Evolutionary conservation across 1,140 invertebrate species (phyloP).

Genomic region (Ptiloglossa arizonensis): DNA sequence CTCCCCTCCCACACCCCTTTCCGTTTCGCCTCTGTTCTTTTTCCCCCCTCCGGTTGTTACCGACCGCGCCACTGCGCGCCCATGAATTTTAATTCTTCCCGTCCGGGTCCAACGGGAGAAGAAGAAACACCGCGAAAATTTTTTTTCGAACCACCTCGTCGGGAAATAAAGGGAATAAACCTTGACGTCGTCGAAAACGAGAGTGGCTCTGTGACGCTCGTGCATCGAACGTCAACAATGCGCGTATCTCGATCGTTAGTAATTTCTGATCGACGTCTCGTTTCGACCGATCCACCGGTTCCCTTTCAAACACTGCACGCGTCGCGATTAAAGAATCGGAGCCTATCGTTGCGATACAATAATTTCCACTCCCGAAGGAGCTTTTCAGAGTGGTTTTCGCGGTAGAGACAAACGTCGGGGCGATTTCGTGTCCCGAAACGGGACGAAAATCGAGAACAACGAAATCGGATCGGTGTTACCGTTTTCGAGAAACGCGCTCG

Average conservation of each 20-base stretch:
- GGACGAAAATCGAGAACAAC: too few relatives aligned
- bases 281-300: not conserved
- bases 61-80: slow-evolving; percentile 24
- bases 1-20: too few relatives aligned
- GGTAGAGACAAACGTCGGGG: too few relatives aligned
- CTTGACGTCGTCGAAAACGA: slow-evolving; percentile 23
- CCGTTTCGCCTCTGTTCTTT: not conserved
- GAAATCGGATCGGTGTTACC: too few relatives aligned
- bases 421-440: too few relatives aligned
- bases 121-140: slow-evolving; percentile 35
- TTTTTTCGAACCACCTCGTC: not conserved
- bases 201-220: slow-evolving; percentile 5
- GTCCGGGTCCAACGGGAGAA: slow-evolving; percentile 14
- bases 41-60: slow-evolving; percentile 25
- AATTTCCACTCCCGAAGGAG: too few relatives aligned
- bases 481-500: too few relatives aligned
- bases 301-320: too few relatives aligned
- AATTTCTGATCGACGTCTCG: not conserved
- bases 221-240: not conserved
- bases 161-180: slow-evolving; percentile 8
- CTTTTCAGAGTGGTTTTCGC: too few relatives aligned
- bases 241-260: slow-evolving; percentile 5
- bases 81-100: slow-evolving; percentile 54
- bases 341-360: too few relatives aligned
- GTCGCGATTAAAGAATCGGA: too few relatives aligned